These are phyloP conservation scores for Alviniconcha strummeri DNA, from an alignment of 2,888 invertebrate species.

Conservation along the genomic window DNA sequence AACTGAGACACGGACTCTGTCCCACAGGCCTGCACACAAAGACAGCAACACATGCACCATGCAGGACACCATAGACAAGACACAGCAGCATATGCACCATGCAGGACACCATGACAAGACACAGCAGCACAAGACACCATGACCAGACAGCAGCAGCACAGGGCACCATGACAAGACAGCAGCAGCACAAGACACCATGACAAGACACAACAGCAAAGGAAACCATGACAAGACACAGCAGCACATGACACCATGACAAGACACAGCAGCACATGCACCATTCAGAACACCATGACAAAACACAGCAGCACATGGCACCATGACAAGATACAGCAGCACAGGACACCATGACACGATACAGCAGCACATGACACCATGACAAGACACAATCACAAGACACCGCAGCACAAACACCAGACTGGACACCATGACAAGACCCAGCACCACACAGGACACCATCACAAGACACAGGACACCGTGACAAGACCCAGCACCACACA, in stretches of 20 bases:
- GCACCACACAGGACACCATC: too few species aligned
- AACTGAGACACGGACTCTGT: conserved; percentile 12
- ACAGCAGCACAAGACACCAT: background rate
- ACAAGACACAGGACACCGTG: too few species aligned
- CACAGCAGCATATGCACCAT: background rate
- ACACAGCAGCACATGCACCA: too few species aligned
- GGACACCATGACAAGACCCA: too few species aligned
- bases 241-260: background rate
- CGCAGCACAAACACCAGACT: background rate
- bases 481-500: too few species aligned
- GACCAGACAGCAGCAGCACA: too few species aligned
- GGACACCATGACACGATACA: background rate
- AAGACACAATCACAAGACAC: background rate
- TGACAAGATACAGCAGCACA: too few species aligned
- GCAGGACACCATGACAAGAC: background rate
- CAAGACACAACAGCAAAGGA: too few species aligned
- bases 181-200: too few species aligned
- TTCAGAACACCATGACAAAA: background rate
- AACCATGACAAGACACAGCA: background rate
- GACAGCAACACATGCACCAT: background rate
- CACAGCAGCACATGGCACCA: background rate
- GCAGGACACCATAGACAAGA: background rate
- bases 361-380: background rate
- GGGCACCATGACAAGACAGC: too few species aligned
- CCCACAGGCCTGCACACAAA: conserved; percentile 13